phyloP scores from a whole-genome alignment of 2,797 vertebrate genomes.

The Pseudochirops corinnae region DNA sequence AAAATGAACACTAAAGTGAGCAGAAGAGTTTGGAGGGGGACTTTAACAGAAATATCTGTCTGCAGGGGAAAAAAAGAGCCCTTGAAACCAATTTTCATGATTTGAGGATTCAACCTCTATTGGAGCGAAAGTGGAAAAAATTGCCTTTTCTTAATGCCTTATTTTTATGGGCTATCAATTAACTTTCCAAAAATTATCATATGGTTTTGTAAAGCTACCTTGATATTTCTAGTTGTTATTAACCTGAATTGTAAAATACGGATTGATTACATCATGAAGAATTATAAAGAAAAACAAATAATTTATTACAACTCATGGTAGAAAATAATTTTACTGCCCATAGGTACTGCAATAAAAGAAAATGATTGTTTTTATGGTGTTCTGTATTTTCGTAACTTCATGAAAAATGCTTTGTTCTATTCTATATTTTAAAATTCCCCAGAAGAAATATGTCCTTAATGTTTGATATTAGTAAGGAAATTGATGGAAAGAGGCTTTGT shows the following conservation, averaged over 20 bases:
- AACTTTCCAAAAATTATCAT: constrained; percentile 58
- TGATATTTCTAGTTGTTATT: constrained; percentile 68
- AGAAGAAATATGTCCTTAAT: background rate
- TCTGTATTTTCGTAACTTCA: background rate
- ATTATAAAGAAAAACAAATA: constrained; percentile 40
- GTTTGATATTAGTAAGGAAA: constrained; percentile 14
- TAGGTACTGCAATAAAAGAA: constrained; percentile 21
- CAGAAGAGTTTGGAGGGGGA: background rate
- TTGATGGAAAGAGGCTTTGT: background rate
- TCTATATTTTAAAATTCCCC: background rate
- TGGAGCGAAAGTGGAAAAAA: constrained; percentile 58
- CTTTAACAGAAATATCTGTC: background rate
- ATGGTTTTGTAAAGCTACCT: constrained; percentile 60
- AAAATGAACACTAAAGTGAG: constrained; percentile 70
- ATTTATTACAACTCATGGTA: constrained; percentile 57
- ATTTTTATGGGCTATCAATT: constrained; percentile 59
- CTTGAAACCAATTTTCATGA: constrained; percentile 56
- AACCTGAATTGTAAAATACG: constrained; percentile 60
- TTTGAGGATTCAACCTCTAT: constrained; percentile 65
- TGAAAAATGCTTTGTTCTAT: background rate
- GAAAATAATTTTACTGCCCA: constrained; percentile 52
- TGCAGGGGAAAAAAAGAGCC: background rate
- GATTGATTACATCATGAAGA: constrained; percentile 53
- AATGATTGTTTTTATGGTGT: constrained; percentile 43
- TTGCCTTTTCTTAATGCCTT: constrained; percentile 19